Evolutionary conservation across 1,140 invertebrate species (phyloP).

Genomic region (Platyscapa corneri): DNA sequence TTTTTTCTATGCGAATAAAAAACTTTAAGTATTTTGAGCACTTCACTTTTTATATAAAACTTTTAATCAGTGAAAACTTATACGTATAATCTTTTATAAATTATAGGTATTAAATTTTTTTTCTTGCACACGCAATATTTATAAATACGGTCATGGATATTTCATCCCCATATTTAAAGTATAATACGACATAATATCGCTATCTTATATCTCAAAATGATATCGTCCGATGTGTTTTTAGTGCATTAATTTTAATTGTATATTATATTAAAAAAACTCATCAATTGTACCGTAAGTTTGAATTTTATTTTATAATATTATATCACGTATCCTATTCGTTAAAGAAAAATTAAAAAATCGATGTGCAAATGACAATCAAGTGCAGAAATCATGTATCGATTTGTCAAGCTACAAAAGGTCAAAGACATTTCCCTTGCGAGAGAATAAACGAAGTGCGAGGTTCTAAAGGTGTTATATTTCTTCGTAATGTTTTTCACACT

Average conservation of each 20-base stretch:
- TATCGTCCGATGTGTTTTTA: not conserved
- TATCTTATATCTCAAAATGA: not conserved
- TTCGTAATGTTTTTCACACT: not conserved
- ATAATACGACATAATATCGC: not conserved
- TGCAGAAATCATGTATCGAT: conserved; percentile 14
- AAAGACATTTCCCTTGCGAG: not conserved
- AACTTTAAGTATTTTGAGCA: too few relatives aligned
- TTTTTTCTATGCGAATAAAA: too few relatives aligned
- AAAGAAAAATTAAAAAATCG: not conserved
- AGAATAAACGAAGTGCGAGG: conserved; percentile 15
- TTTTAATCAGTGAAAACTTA: not conserved
- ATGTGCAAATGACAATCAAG: not conserved
- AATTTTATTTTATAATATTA: too few relatives aligned
- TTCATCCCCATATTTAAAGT: not conserved
- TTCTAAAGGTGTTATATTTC: conserved; percentile 30
- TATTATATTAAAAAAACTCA: too few relatives aligned
- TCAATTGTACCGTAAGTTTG: too few relatives aligned
- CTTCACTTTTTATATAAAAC: too few relatives aligned
- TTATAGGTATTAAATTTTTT: too few relatives aligned
- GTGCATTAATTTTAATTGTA: too few relatives aligned
- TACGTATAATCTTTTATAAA: not conserved
- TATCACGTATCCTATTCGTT: not conserved
- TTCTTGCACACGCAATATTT: not conserved
- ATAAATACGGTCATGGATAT: not conserved
- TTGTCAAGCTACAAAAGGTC: not conserved